phyloP scores from a whole-genome alignment of 2,113 vertebrate genomes.

The Trematomus loennbergii region DNA sequence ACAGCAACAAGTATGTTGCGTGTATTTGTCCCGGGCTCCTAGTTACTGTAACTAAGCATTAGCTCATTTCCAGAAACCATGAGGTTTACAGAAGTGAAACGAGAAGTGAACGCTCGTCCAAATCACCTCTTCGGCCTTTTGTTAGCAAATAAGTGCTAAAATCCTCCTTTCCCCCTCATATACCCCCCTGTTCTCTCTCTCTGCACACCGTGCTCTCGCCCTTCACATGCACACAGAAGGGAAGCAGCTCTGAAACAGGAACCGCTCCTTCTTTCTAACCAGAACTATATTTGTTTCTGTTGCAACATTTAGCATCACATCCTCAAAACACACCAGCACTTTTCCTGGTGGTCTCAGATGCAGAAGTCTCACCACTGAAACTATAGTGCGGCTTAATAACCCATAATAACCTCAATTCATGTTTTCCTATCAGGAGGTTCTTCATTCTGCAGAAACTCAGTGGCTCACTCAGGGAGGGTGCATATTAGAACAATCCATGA shows the following conservation, averaged over 20 bases:
- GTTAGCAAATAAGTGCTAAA: slow-evolving; percentile 44
- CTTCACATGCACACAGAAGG: slow-evolving; percentile 36
- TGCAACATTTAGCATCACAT: slow-evolving; percentile 58
- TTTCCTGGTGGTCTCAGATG: slow-evolving; percentile 31
- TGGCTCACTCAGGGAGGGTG: too few species aligned
- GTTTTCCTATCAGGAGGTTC: too few species aligned
- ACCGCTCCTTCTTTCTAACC: slow-evolving; percentile 39
- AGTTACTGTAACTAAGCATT: slow-evolving; percentile 58
- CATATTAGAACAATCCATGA: too few species aligned
- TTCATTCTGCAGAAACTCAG: too few species aligned
- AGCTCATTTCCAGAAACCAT: slow-evolving; percentile 58
- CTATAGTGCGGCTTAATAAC: slow-evolving; percentile 8
- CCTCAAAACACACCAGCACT: slow-evolving; percentile 54
- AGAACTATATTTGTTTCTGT: slow-evolving; percentile 51
- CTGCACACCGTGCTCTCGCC: slow-evolving; percentile 14
- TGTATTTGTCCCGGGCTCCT: slow-evolving; percentile 63
- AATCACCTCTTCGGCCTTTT: slow-evolving; percentile 31
- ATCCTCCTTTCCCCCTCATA: slow-evolving; percentile 13
- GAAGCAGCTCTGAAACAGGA: slow-evolving; percentile 62
- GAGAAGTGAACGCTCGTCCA: slow-evolving; percentile 48
- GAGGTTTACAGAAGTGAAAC: slow-evolving; percentile 77
- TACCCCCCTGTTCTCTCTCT: slow-evolving; percentile 4
- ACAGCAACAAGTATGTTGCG: slow-evolving; percentile 27
- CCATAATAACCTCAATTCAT: slow-evolving; percentile 22
- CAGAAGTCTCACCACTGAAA: slow-evolving; percentile 32